Percentiles rank a stretch among this genome's conserved stretches.
Evolutionary conservation across 2,797 vertebrate genomes (phyloP).

Genomic region (Argentina silus): DNA sequence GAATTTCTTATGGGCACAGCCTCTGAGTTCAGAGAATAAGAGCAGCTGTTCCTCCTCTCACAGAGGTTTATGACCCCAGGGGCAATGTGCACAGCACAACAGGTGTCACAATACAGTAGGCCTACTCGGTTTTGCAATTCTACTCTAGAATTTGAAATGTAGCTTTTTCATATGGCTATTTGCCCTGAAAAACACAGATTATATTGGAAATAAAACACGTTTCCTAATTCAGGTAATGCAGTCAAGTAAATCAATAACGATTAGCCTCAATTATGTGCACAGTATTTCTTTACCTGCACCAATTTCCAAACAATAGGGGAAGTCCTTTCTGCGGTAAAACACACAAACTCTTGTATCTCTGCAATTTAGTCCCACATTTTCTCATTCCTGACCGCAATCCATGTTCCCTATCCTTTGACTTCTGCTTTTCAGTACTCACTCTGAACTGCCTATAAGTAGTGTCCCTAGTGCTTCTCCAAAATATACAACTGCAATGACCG

Average conservation of each 20-base stretch:
- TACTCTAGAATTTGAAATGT: no score
- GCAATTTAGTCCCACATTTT: slow-evolving; percentile 23
- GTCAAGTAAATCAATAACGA: neutral
- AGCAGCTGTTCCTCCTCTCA: no score
- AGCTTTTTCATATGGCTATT: no score
- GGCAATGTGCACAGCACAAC: no score
- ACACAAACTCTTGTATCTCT: neutral
- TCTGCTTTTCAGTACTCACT: slow-evolving; percentile 53
- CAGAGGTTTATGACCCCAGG: no score
- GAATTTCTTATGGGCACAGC: no score
- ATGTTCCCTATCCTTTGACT: slow-evolving; percentile 62
- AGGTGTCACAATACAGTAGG: no score
- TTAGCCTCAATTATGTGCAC: neutral
- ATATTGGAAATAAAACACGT: neutral
- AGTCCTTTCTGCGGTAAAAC: slow-evolving; percentile 5
- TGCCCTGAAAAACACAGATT: neutral
- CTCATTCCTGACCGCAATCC: slow-evolving; percentile 57
- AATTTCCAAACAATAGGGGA: neutral
- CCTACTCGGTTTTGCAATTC: no score
- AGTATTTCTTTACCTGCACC: neutral
- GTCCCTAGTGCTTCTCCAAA: neutral
- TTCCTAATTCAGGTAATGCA: neutral
- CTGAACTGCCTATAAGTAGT: neutral
- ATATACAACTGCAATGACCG: no score
- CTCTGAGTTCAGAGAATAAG: no score